These are phyloP conservation scores for Rhipidura dahli DNA, from an alignment of 2,113 vertebrate genomes.

Conservation along the genomic window DNA sequence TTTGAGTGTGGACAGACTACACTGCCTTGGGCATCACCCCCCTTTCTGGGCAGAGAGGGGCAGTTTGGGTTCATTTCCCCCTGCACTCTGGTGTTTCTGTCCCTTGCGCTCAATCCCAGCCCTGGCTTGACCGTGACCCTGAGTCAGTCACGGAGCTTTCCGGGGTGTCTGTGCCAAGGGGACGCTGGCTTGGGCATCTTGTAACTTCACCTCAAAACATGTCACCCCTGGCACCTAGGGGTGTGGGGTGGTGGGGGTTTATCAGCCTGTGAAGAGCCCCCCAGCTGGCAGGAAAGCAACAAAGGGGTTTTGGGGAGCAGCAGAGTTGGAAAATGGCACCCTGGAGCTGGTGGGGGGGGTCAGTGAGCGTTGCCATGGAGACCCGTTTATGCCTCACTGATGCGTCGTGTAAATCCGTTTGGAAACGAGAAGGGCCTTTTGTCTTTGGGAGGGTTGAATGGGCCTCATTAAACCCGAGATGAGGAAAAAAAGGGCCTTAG, in stretches of 20 bases:
- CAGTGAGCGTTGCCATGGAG: conserved; percentile 77
- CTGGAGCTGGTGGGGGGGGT: neutral
- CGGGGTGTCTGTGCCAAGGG: fast-evolving
- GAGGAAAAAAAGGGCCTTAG: conserved; percentile 66
- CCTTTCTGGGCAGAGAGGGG: neutral
- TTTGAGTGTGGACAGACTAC: fast-evolving
- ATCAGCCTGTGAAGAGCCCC: neutral
- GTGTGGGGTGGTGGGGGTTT: neutral
- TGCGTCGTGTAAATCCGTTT: conserved; percentile 89
- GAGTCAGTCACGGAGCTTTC: fast-evolving
- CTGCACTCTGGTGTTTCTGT: neutral
- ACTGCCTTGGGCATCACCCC: fast-evolving
- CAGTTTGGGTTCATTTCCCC: neutral
- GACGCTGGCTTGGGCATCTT: fast-evolving
- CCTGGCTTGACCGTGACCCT: neutral
- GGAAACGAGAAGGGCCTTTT: conserved; percentile 82
- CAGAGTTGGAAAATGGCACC: conserved; percentile 25
- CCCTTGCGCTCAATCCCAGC: neutral
- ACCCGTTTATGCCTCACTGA: conserved; percentile 86
- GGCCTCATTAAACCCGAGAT: conserved; percentile 69
- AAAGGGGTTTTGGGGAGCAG: neutral
- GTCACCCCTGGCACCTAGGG: fast-evolving
- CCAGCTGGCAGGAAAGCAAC: neutral
- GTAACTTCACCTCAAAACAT: neutral
- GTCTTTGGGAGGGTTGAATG: conserved; percentile 74